These are phyloP conservation scores for Danio tinwini DNA, from an alignment of 2,797 vertebrate genomes.

Conservation along the genomic window DNA sequence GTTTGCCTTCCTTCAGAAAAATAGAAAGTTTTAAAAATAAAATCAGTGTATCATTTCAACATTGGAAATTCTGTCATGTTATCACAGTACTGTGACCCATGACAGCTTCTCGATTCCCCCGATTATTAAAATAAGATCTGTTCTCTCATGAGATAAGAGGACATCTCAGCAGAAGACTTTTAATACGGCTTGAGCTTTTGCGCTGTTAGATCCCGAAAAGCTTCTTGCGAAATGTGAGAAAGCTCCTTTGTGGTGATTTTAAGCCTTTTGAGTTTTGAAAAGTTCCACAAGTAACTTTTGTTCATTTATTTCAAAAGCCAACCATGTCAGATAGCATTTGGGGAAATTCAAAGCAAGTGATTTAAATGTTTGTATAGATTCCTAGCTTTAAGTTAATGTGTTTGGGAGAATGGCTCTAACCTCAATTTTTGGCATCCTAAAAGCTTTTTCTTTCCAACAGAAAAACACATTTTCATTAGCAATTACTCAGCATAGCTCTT, in stretches of 20 bases:
- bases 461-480: conserved; percentile 4
- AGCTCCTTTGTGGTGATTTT: neutral
- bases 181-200: neutral
- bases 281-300: neutral
- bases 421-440: neutral
- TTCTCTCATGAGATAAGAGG: neutral
- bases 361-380: neutral
- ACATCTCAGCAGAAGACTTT: neutral
- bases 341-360: neutral
- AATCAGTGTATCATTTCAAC: too few species aligned
- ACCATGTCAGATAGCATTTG: neutral
- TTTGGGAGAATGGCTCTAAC: neutral
- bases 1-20: neutral
- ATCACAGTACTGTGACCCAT: too few species aligned
- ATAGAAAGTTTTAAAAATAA: neutral
- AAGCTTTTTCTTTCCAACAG: neutral
- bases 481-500: neutral
- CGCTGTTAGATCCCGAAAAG: neutral
- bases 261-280: neutral
- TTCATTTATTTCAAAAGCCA: neutral
- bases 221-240: neutral
- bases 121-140: neutral
- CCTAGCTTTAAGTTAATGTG: neutral
- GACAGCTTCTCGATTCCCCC: neutral
- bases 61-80: too few species aligned